These are phyloP conservation scores for Conchocele bisecta DNA, from an alignment of 2,888 invertebrate genomes.

Conservation along the genomic window DNA sequence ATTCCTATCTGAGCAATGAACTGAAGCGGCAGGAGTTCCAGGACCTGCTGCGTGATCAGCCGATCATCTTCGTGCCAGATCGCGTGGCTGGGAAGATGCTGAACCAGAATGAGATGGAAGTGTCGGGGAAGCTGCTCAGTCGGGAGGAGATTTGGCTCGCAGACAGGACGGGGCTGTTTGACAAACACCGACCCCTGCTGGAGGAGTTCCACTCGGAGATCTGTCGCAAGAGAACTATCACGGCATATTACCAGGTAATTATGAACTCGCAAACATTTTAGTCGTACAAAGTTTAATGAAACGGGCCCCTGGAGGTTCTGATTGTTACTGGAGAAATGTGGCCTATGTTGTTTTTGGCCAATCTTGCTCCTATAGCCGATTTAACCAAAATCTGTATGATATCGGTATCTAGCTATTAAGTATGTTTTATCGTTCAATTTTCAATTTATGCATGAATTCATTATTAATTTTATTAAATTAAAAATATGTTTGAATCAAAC, in stretches of 20 bases:
- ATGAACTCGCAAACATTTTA: no score
- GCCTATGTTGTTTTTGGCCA: no score
- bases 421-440: no score
- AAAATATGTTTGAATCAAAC: no score
- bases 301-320: no score
- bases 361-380: no score
- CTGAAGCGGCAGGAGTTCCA: constrained; percentile 69
- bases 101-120: constrained; percentile 7
- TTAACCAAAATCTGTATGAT: no score
- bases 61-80: constrained; percentile 75
- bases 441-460: no score
- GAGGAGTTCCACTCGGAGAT: constrained; percentile 67
- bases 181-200: constrained; percentile 62
- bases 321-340: no score
- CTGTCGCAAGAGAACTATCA: constrained; percentile 59
- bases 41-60: constrained; percentile 69
- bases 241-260: constrained; percentile 41
- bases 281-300: no score
- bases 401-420: no score
- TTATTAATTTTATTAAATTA: no score
- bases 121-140: constrained; percentile 67
- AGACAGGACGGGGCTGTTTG: constrained; percentile 76
- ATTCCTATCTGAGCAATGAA: constrained; percentile 69
- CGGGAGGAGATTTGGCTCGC: constrained; percentile 77
- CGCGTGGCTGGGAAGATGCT: background rate